Conservation (phyloP, 2,888 invertebrate species). For the Mimas tiliae region DNA sequence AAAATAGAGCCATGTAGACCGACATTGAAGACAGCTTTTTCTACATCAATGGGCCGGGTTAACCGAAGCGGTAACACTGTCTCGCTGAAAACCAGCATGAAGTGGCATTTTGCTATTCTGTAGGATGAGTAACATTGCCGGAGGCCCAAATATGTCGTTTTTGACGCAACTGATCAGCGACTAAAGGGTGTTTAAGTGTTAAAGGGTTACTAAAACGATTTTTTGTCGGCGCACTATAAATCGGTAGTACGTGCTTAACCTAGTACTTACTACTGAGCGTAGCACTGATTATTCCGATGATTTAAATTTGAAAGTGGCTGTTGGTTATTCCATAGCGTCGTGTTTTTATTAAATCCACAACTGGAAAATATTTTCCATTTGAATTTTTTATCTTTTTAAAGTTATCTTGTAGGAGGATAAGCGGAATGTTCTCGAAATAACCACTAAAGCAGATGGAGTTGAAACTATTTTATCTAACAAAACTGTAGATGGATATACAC, state of each 20-base stretch:
- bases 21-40: too few relatives aligned
- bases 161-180: too few relatives aligned
- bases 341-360: slow-evolving; percentile 20
- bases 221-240: neutral
- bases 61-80: too few relatives aligned
- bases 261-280: slow-evolving; percentile 9
- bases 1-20: too few relatives aligned
- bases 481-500: too few relatives aligned
- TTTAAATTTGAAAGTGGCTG: slow-evolving; percentile 29
- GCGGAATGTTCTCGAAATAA: neutral
- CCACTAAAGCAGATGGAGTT: neutral
- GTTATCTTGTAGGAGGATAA: neutral
- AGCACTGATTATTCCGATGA: slow-evolving; percentile 29
- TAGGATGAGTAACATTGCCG: too few relatives aligned
- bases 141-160: too few relatives aligned
- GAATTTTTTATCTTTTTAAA: slow-evolving; percentile 3
- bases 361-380: slow-evolving; percentile 16
- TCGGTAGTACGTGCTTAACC: neutral
- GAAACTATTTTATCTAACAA: neutral
- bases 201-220: too few relatives aligned
- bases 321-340: slow-evolving; percentile 8
- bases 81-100: too few relatives aligned
- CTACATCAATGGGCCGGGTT: too few relatives aligned
- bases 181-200: too few relatives aligned
- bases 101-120: too few relatives aligned